phyloP scores from a whole-genome alignment of 2,888 invertebrate genomes.

The Nomada flava region DNA sequence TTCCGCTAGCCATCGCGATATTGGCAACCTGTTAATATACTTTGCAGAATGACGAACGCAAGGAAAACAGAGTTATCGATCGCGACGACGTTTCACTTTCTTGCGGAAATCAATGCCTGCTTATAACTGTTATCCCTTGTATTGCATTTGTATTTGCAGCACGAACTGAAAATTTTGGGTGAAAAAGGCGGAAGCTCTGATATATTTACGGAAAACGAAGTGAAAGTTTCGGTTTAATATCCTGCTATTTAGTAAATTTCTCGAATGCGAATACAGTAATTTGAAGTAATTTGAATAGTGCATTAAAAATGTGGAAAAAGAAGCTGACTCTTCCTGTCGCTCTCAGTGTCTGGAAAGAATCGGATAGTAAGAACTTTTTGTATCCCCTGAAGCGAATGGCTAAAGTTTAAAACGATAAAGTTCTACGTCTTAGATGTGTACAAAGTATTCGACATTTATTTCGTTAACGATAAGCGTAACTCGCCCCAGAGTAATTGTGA shows the following conservation, averaged over 20 bases:
- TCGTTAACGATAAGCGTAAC: neutral
- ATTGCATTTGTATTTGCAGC: no score
- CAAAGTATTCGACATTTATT: neutral
- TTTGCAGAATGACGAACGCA: constrained; percentile 44
- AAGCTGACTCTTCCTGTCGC: no score
- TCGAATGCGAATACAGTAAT: no score
- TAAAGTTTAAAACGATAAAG: neutral
- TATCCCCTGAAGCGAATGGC: neutral
- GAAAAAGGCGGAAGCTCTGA: no score
- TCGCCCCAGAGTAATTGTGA: neutral
- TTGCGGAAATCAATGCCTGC: neutral
- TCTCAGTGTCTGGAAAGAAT: no score
- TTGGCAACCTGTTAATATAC: constrained; percentile 74
- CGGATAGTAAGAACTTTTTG: no score
- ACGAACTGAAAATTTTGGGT: no score
- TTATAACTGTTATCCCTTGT: neutral
- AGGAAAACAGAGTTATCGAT: constrained; percentile 35
- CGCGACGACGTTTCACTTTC: constrained; percentile 21
- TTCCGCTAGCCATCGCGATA: constrained; percentile 62
- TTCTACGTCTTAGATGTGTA: neutral
- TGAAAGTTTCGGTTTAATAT: no score
- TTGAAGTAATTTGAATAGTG: no score
- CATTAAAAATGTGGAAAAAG: no score
- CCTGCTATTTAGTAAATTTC: no score
- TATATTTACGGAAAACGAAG: no score